Evolutionary conservation across 2,797 vertebrate species (phyloP), one percentile per base, ranked within the genome.

Genomic region (Menidia menidia): DNA sequence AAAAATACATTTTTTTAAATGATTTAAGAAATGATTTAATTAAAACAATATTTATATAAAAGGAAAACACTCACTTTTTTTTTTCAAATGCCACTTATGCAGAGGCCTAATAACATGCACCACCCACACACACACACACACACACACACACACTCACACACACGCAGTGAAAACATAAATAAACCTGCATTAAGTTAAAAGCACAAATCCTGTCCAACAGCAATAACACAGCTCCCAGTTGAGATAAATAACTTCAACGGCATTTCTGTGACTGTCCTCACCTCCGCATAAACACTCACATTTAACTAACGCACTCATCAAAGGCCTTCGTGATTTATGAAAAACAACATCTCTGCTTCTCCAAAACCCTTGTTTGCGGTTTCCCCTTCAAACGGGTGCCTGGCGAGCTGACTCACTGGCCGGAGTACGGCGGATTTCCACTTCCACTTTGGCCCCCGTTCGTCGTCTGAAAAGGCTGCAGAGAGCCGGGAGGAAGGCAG

Each of bases 391-490:
- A 85, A 88, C 52, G 82, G 72, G 79, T 64, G 81, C 85, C 75
- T 77, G 64, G 86, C 73, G 69, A 65, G 80, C 88, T 94, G 92
- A 94, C 87, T 94, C 93, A 94, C 77, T 79, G 83, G 82, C 82
- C 89, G 81, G 73, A 90, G 82, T 69, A 68, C 75, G 44, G 75
- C 86, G 76, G 81, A 87, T 92, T 93, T 92, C 92, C 91, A 91
- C 87, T 91, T 92, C 89, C 90, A 91, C 82, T 87, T 86, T 86
- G 87, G 84, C 73, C 80, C 3, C 64, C 56, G 25, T 25, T 25
- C 25, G 25, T 90, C 74, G 73, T 85, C 80, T 73, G 72, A 88
- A 80, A 25, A 71, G 2, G 25, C 64, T 31, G 12, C 41, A 68
- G 74, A 81, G 68, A 80, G 69, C 53, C 73, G 78, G 74, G 87